These are phyloP conservation scores for Epistrophe eligans DNA, from an alignment of 2,888 invertebrate genomes.

Conservation along the genomic window DNA sequence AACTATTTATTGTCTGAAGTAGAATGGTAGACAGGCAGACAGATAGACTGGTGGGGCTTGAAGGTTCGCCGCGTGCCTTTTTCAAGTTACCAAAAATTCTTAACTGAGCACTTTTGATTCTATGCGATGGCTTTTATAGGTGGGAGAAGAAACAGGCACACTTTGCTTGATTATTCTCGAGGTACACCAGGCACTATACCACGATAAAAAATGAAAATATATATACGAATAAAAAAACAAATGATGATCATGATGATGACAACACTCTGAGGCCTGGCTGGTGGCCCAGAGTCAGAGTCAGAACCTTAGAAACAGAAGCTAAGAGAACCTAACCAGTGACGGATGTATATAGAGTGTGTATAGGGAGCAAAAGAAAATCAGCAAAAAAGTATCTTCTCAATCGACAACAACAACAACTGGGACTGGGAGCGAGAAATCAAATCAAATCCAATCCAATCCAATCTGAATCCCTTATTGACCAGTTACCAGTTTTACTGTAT, in stretches of 20 bases:
- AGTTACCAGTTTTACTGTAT: constrained; percentile 58
- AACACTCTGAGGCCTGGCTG: constrained; percentile 32
- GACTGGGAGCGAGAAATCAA: constrained; percentile 37
- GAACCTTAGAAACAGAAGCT: constrained; percentile 61
- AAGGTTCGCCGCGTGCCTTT: constrained; percentile 66
- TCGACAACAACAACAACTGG: constrained; percentile 26
- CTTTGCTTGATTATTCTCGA: constrained; percentile 56
- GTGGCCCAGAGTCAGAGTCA: constrained; percentile 36
- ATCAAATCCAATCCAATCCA: constrained; percentile 47
- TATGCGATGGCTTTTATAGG: constrained; percentile 78
- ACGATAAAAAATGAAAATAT: constrained; percentile 45
- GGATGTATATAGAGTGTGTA: constrained; percentile 17
- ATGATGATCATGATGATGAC: constrained; percentile 51
- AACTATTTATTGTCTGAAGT: constrained; percentile 39
- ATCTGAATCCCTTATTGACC: constrained; percentile 38
- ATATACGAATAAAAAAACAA: not conserved
- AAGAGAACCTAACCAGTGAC: constrained; percentile 50
- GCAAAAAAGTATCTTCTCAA: constrained; percentile 30
- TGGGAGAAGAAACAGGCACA: constrained; percentile 67
- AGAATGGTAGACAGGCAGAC: constrained; percentile 52
- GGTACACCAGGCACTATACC: constrained; percentile 37
- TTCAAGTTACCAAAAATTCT: constrained; percentile 77
- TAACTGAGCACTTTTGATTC: constrained; percentile 77
- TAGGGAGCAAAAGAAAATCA: constrained; percentile 24
- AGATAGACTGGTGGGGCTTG: constrained; percentile 47